Percentiles rank a stretch among this genome's conserved stretches.
phyloP scores from a whole-genome alignment of 2,113 vertebrate genomes.

The Rousettus leschenaultii region DNA sequence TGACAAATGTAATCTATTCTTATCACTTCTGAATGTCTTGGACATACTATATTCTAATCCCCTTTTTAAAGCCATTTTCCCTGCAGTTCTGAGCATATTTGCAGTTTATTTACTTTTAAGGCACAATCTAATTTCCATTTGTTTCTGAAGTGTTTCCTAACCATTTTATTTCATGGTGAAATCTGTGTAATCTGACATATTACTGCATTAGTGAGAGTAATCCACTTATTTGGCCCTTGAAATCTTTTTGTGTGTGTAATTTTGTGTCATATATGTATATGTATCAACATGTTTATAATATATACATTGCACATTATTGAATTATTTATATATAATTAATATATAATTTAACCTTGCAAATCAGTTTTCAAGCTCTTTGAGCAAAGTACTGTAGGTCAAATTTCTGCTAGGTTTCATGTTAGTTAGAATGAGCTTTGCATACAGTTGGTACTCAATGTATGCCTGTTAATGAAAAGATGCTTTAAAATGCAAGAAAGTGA shows the following conservation, averaged over 20 bases:
- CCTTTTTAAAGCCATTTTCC: background rate
- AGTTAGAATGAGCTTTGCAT: background rate
- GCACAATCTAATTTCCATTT: background rate
- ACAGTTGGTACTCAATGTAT: background rate
- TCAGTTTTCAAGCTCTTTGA: background rate
- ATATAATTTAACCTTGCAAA: background rate
- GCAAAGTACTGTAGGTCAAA: background rate
- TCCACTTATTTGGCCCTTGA: background rate
- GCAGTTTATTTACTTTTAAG: background rate
- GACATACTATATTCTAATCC: background rate
- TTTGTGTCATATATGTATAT: background rate
- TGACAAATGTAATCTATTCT: background rate
- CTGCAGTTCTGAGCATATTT: background rate
- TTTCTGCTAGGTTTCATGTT: background rate
- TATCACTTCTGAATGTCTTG: background rate
- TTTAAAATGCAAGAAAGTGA: background rate
- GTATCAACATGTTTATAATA: background rate
- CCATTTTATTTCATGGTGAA: background rate
- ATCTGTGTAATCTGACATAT: background rate
- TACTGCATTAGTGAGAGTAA: background rate
- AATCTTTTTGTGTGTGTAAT: background rate
- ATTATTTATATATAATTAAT: background rate
- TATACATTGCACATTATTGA: background rate
- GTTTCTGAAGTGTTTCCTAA: background rate
- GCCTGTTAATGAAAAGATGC: background rate